Base-by-base conservation (phyloP, 2,113 vertebrate species). In the Pseudorectes ferrugineus region DNA sequence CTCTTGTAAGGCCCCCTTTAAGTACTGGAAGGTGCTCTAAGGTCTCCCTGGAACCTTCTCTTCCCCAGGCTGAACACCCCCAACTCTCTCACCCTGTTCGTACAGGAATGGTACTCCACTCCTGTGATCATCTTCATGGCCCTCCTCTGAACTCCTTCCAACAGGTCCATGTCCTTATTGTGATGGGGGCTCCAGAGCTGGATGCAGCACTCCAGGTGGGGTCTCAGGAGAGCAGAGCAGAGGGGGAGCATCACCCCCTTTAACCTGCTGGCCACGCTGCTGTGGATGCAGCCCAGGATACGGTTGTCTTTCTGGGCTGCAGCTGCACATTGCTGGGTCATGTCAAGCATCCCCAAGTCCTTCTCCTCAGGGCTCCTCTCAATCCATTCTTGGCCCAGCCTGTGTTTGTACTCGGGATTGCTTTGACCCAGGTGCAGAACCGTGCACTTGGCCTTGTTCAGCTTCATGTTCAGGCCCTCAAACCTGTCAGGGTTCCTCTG, bases 131-230 rank as follows among this genome's bases (percentile, higher is more conserved):
- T 54, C 62, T 48, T 55, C 21, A 6, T 55, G 42, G 35, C 12
- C 4, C 7, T 70, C 14, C 48, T 55, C 63, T 89, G 48, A 35
- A 15, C 25, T 75, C 25, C 12, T 25, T 68, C 40, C n/a, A 26
- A 5, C 42, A 54, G 14, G 10, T 48, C 19, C 36, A 14, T 1
- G 1, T 58, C 35, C 22, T 36, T 54, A 0, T 2, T 48, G 8
- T 42, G 12, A 0, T 61, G 31, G 40, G 40, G 10, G 6, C 42
- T 33, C 35, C 48, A 48, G 35, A 55, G 38, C 38, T 67, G 77
- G 38, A 10, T 66, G 35, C 35, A 55, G 54, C 23, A 28, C 4
- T 76, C 14, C 35, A 23, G 48, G 10, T 61, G 35, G 26, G 31
- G 5, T 62, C 42, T 76, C 14, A 36, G 49, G 48, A 48, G 71